Evolutionary conservation across 1,140 invertebrate genomes (phyloP).

Genomic region (Drosophila nannoptera): DNA sequence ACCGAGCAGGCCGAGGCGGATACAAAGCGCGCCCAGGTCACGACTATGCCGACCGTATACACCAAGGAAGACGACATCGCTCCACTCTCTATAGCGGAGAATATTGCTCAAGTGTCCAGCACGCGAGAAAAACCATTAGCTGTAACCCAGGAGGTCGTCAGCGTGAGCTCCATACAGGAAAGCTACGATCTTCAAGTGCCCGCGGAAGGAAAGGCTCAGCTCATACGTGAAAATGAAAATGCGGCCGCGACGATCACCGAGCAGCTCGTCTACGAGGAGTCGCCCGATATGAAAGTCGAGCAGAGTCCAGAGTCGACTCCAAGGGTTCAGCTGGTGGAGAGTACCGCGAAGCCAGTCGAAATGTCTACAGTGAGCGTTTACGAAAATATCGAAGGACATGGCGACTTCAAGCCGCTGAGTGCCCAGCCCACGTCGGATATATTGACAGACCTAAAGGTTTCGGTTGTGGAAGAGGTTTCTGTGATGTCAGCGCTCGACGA

Average conservation of each 20-base stretch:
- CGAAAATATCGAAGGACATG: slow-evolving; percentile 58
- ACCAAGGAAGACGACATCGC: slow-evolving; percentile 55
- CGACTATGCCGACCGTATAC: slow-evolving; percentile 43
- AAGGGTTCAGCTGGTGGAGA: slow-evolving; percentile 17
- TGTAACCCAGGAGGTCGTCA: slow-evolving; percentile 57
- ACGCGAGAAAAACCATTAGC: slow-evolving; percentile 33
- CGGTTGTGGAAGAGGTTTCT: slow-evolving; percentile 82
- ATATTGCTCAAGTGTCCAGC: slow-evolving; percentile 31
- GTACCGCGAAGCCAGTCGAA: slow-evolving; percentile 24
- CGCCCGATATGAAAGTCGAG: slow-evolving; percentile 12
- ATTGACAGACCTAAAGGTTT: slow-evolving; percentile 71
- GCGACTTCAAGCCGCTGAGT: slow-evolving; percentile 53
- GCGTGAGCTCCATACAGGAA: slow-evolving; percentile 55
- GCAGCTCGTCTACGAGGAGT: slow-evolving; percentile 40
- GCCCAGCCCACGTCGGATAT: slow-evolving; percentile 14
- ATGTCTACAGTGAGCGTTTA: slow-evolving; percentile 50
- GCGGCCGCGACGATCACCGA: slow-evolving; percentile 36
- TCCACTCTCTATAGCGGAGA: background rate
- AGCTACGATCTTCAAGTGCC: slow-evolving; percentile 50
- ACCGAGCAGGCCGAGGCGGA: slow-evolving; percentile 18
- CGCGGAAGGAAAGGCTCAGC: slow-evolving; percentile 31
- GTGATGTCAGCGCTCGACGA: slow-evolving; percentile 80
- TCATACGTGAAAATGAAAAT: slow-evolving; percentile 26
- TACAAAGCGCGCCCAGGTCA: slow-evolving; percentile 34
- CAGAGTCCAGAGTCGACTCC: background rate